Evolutionary conservation across 2,888 invertebrate genomes (phyloP), one percentile per base, ranked within the genome.

Genomic region (Rhagophthalmus giganteus): DNA sequence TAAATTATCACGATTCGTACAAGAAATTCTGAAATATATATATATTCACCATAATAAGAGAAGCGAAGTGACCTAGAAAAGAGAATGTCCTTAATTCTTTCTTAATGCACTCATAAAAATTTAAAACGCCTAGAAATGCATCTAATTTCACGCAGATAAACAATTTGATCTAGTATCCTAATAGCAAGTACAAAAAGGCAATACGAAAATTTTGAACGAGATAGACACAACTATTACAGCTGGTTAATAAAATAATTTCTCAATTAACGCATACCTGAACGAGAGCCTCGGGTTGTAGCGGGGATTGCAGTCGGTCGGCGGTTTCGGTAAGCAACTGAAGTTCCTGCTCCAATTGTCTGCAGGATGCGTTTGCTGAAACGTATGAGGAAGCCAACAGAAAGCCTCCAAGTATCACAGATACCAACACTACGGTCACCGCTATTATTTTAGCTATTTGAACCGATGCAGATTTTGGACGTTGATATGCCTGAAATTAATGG

Each of bases 371-470:
- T 26, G 90, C 90, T 57, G 89, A 84, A 44, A 93, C 82, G 81
- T 89, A 93, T 64, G 90, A 86, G 12, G 90, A 86, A 39, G 90
- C 89, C 68, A 93, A 78, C 67, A 92, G 86, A 74, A 90, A 91
- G 54, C 86, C 79, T 57, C 92, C 92, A 66, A 92, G 76, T 59
- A 93, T 85, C 64, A 91, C 82, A 24, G 90, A 86, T 49, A 90
- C 86, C 0, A 86, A 83, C 60, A 93, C 85, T 62, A 93, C 82
- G 55, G 93, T 92, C 60, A 87, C 78, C 32, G 90, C 92, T 10
- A 88, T 86, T 68, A 93, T 90, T 74, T 87, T 85, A 15, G 93
- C 89, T 56, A 93, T 89, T 77, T 92, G 91, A 54, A 93, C 89
- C 38, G 91, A 84, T 32, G 87, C 83, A 51, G 89, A 86, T 65